phyloP scores from a whole-genome alignment of 1,140 invertebrate species.

The Heliconius nattereri region DNA sequence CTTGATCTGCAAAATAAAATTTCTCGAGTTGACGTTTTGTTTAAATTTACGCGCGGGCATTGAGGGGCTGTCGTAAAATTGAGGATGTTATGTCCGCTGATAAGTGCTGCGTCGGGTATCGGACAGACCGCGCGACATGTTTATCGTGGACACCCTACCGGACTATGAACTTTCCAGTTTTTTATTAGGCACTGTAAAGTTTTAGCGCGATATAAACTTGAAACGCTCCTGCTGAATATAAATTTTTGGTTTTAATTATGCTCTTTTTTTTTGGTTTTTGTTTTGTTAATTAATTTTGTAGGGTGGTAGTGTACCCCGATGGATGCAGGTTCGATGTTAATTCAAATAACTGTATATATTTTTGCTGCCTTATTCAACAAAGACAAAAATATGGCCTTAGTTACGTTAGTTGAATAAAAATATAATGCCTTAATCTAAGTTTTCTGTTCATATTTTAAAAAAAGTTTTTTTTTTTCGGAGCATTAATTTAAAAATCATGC shows the following conservation, averaged over 20 bases:
- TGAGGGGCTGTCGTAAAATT: constrained; percentile 74
- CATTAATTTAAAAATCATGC: background rate
- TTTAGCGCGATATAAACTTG: constrained; percentile 40
- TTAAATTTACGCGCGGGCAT: constrained; percentile 72
- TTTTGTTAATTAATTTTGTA: background rate
- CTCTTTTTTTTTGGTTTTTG: constrained; percentile 3
- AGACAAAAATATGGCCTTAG: too few relatives aligned
- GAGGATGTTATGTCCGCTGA: constrained; percentile 76
- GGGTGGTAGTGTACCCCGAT: background rate
- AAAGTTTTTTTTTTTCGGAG: background rate
- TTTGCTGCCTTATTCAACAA: too few relatives aligned
- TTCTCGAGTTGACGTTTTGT: constrained; percentile 68
- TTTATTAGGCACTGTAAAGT: constrained; percentile 50
- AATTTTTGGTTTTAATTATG: constrained; percentile 17
- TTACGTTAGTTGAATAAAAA: too few relatives aligned
- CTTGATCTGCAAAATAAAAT: constrained; percentile 78
- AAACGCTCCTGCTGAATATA: constrained; percentile 14
- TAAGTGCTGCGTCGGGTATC: constrained; percentile 71
- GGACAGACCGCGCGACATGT: constrained; percentile 68
- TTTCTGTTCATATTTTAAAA: too few relatives aligned
- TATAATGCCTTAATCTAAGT: too few relatives aligned
- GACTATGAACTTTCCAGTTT: constrained; percentile 57
- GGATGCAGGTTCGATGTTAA: too few relatives aligned
- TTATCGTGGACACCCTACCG: constrained; percentile 76
- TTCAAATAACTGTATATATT: too few relatives aligned